Evolutionary conservation across 2,113 vertebrate species (phyloP), one percentile per base, ranked within the genome.

Genomic region (Lepisosteus osseus): DNA sequence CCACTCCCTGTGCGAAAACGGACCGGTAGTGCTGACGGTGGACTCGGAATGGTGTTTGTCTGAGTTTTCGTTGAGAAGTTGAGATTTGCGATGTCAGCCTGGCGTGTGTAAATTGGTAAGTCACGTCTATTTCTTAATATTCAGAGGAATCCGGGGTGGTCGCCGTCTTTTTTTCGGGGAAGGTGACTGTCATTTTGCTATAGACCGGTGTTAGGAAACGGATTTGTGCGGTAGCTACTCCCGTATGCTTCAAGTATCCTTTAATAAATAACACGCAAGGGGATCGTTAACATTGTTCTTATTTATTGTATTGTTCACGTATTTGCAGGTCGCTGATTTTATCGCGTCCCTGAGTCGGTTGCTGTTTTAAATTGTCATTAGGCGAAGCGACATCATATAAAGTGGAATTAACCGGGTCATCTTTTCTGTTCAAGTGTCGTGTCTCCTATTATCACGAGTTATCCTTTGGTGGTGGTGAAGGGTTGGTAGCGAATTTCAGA

Each of bases 11-110:
- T 0, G 1, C 40, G 67, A 71, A 14, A 44, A 65, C 77, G 64
- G 66, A 66, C 72, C 45, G 29, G 65, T 68, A 74, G 41, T 64
- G 67, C 72, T 74, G 67, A 64, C 67, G 59, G 67, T 44, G 45
- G 55, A 62, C 3, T 63, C 29, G 66, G 12, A 13, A 45, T 45
- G 54, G 56, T 51, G 72, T 73, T 73, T 73, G 66, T 67, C 12
- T 61, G 72, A 54, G 54, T 73, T 73, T 17, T 56, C 11, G 57
- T 51, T 17, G 42, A 61, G 42, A 73, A 67, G 65, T 61, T 40
- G n/a, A 47, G 47, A 67, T 61, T 54, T 68, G 57, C 12, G 44
- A 73, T 68, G 72, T 62, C 5, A 54, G 13, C 57, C 44, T 73
- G 72, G 72, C n/a, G 56, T 68, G 17, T 68, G 42, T 61, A 62